Evolutionary conservation across 2,797 vertebrate genomes (phyloP), one percentile per base, ranked within the genome.

Genomic region (Enteromius trimaculatus): DNA sequence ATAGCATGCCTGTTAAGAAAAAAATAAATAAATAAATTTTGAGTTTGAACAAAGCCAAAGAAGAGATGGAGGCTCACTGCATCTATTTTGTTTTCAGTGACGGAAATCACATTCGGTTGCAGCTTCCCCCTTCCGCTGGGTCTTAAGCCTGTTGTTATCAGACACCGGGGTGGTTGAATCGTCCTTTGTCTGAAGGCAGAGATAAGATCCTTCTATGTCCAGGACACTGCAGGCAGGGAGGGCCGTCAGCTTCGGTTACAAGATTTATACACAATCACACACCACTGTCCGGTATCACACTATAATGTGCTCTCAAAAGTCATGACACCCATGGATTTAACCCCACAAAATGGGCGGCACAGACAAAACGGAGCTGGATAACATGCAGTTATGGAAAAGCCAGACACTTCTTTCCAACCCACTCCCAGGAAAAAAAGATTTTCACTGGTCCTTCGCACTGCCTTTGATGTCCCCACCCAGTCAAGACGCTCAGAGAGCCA

Each of bases 101-200:
- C 37, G 8, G 23, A 84, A 87, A 80, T 68, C 34, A 66, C 77
- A 72, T 79, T 81, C 51, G 31, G 77, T 29, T 62, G 65, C 72
- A 75, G 51, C 74, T 80, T 80, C 23, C 51, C 14, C 65, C 66
- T 78, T 84, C 79, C 65, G 29, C 70, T 19, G 76, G 69, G 79
- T 86, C 82, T 84, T 80, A 77, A 86, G 80, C 79, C 31, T 65
- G 76, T 69, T 64, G 84, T 77, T 81, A 87, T 84, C 79, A 82
- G 86, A 90, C 82, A 93, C 88, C 87, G 58, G 86, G 90, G 90
- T 87, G 44, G 86, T 89, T 86, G 71, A 70, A 65, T 42, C 76
- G 49, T 85, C 75, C 79, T 89, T 92, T 91, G 90, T 91, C 89
- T 86, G 74, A 60, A 83, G 77, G 74, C 85, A 17, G 84, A 89